Evolutionary conservation across 2,113 vertebrate genomes (phyloP).

Genomic region (Thunnus maccoyii): DNA sequence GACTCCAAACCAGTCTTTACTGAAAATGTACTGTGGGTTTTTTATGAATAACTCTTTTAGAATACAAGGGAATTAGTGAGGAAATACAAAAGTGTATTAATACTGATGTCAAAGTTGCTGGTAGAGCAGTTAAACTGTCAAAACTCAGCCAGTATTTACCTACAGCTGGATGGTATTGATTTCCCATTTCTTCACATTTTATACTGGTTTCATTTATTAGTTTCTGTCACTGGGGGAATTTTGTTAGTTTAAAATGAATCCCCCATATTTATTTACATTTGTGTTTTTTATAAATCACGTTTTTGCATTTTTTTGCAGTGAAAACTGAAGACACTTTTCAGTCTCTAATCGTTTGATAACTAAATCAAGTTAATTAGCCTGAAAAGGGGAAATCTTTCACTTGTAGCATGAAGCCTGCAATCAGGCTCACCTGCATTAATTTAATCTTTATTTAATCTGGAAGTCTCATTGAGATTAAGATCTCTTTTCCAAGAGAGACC

Average conservation of each 20-base stretch:
- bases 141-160: not conserved
- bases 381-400: no score
- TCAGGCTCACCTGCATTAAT: no score
- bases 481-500: no score
- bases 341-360: no score
- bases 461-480: no score
- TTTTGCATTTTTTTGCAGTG: no score
- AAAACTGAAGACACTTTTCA: no score
- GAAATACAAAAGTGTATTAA: not conserved
- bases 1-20: not conserved
- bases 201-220: not conserved
- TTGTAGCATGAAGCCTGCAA: no score
- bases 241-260: not conserved
- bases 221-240: not conserved
- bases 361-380: no score
- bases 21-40: not conserved
- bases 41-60: not conserved
- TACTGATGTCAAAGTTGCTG: not conserved
- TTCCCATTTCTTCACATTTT: not conserved
- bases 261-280: no score
- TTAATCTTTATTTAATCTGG: no score
- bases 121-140: conserved; percentile 13
- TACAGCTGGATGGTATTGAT: not conserved
- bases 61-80: not conserved
- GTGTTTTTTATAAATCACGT: no score